A percentile compares a stretch with the other conserved stretches of the same genome.
Evolutionary conservation across 2,888 invertebrate species (phyloP).

Genomic region (Caenorhabditis sp.): DNA sequence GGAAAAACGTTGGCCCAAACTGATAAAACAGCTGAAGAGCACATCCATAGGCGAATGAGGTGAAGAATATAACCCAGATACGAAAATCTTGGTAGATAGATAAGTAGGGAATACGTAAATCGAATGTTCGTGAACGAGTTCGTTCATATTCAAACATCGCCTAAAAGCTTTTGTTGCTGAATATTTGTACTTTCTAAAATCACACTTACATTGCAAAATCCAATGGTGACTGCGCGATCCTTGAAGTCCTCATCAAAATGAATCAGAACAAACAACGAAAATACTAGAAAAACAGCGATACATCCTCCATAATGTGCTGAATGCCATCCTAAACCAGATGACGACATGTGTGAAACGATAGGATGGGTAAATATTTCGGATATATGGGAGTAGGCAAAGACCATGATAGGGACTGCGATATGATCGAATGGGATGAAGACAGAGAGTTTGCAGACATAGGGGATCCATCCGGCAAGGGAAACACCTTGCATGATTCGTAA

Average conservation of each 20-base stretch:
- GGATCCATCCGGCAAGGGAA: slow-evolving; percentile 47
- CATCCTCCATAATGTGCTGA: slow-evolving; percentile 49
- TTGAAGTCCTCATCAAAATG: slow-evolving; percentile 53
- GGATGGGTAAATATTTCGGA: slow-evolving; percentile 46
- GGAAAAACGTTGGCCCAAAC: slow-evolving; percentile 52
- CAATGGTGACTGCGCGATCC: slow-evolving; percentile 34
- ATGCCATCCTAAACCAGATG: slow-evolving; percentile 52
- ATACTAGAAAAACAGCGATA: slow-evolving; percentile 28
- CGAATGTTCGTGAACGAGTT: slow-evolving; percentile 45
- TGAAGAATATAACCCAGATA: slow-evolving; percentile 51
- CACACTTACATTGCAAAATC: slow-evolving; percentile 44
- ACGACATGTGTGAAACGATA: slow-evolving; percentile 29
- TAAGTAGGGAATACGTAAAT: slow-evolving; percentile 51
- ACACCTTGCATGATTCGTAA: slow-evolving; percentile 54
- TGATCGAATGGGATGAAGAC: slow-evolving; percentile 53
- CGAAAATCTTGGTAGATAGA: slow-evolving; percentile 56
- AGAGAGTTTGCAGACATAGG: slow-evolving; percentile 47
- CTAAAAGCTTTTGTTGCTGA: slow-evolving; percentile 12
- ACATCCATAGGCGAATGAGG: slow-evolving; percentile 51
- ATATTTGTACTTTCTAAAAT: too few relatives aligned
- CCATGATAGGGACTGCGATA: slow-evolving; percentile 45
- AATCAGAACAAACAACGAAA: slow-evolving; percentile 42
- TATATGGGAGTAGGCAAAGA: slow-evolving; percentile 47
- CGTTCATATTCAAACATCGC: slow-evolving; percentile 49
- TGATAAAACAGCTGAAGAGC: slow-evolving; percentile 54